Base-by-base conservation (phyloP, 1,140 invertebrate species). In the Drosophila rhopaloa region DNA sequence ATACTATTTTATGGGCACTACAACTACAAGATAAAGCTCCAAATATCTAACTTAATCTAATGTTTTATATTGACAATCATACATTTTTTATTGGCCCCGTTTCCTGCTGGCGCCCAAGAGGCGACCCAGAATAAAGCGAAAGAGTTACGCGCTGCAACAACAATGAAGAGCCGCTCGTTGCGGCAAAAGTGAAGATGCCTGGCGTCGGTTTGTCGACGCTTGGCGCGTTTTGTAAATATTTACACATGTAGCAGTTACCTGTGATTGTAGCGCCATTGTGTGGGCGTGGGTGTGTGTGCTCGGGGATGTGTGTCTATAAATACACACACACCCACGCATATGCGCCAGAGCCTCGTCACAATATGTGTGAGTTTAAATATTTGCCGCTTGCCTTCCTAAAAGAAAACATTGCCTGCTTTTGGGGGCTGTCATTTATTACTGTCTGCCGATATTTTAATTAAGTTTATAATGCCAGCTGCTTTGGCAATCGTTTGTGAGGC, bases 181-280 rank as follows among this genome's bases (percentile, higher is more conserved):
- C 46, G 82, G 65, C 48, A 81, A 65, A 82, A 63, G 76, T 79
- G 59, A 72, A 83, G 83, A 81, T 77, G 79, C 75, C 76, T 83
- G 76, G 76, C 79, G 84, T 68, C 84, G 76, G 84, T 88, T 88
- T 88, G 83, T 60, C 79, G 66, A 86, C 76, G 84, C 81, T 89
- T 88, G 72, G 80, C 83, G 83, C 83, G 83, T 89, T 88, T 89
- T 88, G 84, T 89, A 84, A 88, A 88, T 88, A 88, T 88, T 88
- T 88, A 88, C 83, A 88, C 83, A 88, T 88, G 83, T 88, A 88
- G 79, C 84, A 80, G 83, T 88, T 88, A 88, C 83, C 83, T 89
- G 84, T 89, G 84, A 88, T 89, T 89, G 83, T 83, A 67, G 65
- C 66, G 16, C 75, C 48, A 53, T 57, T 43, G 41, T 58, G 58